Evolutionary conservation across 2,888 invertebrate species (phyloP), one percentile per base, ranked within the genome.

Genomic region (Ditula angustiorana): DNA sequence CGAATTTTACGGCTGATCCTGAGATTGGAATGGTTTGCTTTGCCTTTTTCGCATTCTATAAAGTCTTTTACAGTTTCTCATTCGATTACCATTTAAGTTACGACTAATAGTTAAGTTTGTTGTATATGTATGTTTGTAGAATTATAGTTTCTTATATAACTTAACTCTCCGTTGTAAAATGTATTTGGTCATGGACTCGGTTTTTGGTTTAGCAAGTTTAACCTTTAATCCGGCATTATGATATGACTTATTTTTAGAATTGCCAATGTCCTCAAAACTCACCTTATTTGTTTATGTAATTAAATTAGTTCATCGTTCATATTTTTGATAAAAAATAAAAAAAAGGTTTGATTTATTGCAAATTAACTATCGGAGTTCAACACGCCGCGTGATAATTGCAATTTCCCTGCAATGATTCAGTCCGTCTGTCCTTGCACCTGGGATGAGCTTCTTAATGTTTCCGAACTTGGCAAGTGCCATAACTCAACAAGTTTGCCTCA

Each of bases 401-500:
- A 30, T 46, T 58, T 26, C 11, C 23, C n/a, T 16, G 16, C 37
- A 62, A 4, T 13, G 35, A 44, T 24, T 37, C 49, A 52, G 52
- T 46, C 44, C 46, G 44, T 58, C 33, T 52, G 63, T 46, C 23
- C 44, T 30, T 44, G 57, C 62, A 56, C 33, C 52, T 64, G 64
- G 52, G 52, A 58, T 59, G 44, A 64, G 57, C 30, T 77, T 75
- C 75, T 76, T 74, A 73, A 69, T 71, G 75, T 74, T 75, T 71
- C 69, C 67, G 68, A 69, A 81, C 72, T 81, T 75, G 61, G 63
- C 58, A 81, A 82, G 76, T 76, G 76, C 78, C 72, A 80, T 85
- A 82, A 83, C 74, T 86, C 83, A 83, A 78, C 71, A 80, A 80
- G 81, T 82, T 78, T 76, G 80, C 76, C 81, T 78, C 68, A 71